Conservation (phyloP, 2,113 vertebrate species). For the Coptodon bakossiorum region DNA sequence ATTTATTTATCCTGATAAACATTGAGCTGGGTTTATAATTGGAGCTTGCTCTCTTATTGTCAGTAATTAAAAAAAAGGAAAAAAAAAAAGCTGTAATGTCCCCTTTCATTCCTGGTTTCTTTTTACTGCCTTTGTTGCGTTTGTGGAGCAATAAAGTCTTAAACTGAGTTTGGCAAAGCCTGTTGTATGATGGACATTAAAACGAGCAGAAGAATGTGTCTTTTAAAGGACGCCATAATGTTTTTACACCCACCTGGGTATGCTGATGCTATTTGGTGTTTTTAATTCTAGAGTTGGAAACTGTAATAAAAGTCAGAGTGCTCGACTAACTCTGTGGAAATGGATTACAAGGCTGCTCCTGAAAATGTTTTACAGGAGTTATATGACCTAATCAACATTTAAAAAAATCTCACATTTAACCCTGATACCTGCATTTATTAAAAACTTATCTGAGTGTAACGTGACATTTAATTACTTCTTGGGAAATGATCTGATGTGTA, state of each 20-base stretch:
- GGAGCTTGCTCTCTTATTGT: conserved; percentile 61
- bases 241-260: conserved; percentile 31
- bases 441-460: neutral
- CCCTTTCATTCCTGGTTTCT: neutral
- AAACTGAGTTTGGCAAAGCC: neutral
- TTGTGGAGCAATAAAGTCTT: conserved; percentile 31
- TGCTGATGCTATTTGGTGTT: neutral
- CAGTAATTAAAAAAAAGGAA: conserved; percentile 15
- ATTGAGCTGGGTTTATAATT: conserved; percentile 71
- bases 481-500: neutral
- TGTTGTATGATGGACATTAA: neutral
- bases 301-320: neutral
- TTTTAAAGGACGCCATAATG: conserved; percentile 9
- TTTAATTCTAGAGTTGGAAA: neutral
- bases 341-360: neutral
- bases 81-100: neutral
- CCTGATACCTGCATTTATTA: neutral
- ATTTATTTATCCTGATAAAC: conserved; percentile 75
- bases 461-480: neutral
- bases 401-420: neutral
- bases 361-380: neutral
- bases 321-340: neutral
- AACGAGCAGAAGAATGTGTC: neutral
- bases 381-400: neutral
- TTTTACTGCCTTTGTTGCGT: conserved; percentile 1